A percentile compares a stretch with the other conserved stretches of the same genome.
Evolutionary conservation across 1,140 invertebrate genomes (phyloP).

Genomic region (Drosophila kohkoa): DNA sequence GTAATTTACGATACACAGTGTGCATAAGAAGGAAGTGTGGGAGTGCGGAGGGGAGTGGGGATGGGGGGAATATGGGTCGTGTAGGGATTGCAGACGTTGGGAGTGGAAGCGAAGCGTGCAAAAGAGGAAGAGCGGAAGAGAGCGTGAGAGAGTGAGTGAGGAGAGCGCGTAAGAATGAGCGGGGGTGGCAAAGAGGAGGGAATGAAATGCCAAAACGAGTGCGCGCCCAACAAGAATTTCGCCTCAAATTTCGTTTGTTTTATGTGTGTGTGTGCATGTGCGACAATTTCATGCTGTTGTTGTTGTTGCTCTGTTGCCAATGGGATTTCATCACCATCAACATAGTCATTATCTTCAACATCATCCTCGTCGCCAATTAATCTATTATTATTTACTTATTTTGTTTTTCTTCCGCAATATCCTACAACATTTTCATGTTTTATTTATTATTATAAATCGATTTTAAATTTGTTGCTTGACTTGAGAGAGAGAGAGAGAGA

Average conservation of each 20-base stretch:
- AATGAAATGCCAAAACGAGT: slow-evolving; percentile 3
- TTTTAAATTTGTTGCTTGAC: slow-evolving; percentile 3
- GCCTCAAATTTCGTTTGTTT: slow-evolving; percentile 67
- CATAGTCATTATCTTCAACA: slow-evolving; percentile 15
- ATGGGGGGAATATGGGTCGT: not conserved
- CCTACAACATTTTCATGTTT: not conserved
- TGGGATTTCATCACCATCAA: slow-evolving; percentile 65
- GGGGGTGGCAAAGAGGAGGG: slow-evolving; percentile 12
- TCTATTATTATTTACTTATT: slow-evolving; percentile 10
- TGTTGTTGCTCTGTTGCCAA: slow-evolving; percentile 51
- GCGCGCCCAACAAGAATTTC: slow-evolving; percentile 30
- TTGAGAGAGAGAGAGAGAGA: no score
- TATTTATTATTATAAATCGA: slow-evolving; percentile 9
- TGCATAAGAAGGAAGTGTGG: not conserved
- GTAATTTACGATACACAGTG: slow-evolving; percentile 24
- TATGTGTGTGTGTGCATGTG: slow-evolving; percentile 53
- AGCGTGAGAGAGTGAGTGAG: not conserved
- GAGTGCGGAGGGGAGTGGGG: not conserved
- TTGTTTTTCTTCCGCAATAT: not conserved
- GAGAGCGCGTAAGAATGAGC: not conserved
- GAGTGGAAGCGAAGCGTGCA: not conserved
- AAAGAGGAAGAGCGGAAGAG: no score
- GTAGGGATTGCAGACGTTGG: not conserved
- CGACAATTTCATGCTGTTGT: slow-evolving; percentile 44
- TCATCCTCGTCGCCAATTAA: slow-evolving; percentile 40